A percentile compares a stretch with the other conserved stretches of the same genome.
Conservation (phyloP, 2,797 vertebrate species). For the Anisognathus igniventris region DNA sequence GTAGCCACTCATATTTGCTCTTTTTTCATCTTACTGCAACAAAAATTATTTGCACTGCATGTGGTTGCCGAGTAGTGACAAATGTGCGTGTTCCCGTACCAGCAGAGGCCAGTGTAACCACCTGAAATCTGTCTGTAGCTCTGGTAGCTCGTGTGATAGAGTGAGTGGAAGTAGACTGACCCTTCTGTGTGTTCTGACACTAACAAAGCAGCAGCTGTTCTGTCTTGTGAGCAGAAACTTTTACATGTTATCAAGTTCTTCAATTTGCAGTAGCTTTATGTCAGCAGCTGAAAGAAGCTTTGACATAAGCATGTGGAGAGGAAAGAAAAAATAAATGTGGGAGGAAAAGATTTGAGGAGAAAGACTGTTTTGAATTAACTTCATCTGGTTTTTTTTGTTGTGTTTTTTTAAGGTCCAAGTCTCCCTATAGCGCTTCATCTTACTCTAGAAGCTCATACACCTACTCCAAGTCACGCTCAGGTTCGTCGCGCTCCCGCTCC, state of each 20-base stretch:
- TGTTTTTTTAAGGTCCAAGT: conserved; percentile 86
- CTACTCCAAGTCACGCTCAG: conserved; percentile 89
- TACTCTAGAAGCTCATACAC: conserved; percentile 87
- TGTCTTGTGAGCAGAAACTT: conserved; percentile 32
- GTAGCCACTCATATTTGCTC: conserved; percentile 32
- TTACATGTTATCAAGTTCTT: not conserved
- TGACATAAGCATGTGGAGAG: conserved; percentile 51
- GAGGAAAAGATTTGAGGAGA: not conserved
- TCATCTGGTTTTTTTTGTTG: conserved; percentile 10
- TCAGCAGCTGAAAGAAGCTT: conserved; percentile 50
- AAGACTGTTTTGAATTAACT: conserved; percentile 46
- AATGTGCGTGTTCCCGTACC: not conserved
- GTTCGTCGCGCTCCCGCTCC: conserved; percentile 83
- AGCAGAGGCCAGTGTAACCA: conserved; percentile 66
- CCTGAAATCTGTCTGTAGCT: conserved; percentile 18
- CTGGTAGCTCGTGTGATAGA: not conserved
- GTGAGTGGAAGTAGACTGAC: conserved; percentile 34
- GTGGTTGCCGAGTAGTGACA: not conserved
- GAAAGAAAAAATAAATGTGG: not conserved
- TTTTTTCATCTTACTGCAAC: conserved; percentile 34
- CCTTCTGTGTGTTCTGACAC: conserved; percentile 38
- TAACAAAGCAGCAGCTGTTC: conserved; percentile 58
- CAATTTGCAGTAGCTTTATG: conserved; percentile 44
- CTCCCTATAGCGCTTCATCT: conserved; percentile 85
- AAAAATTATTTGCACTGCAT: conserved; percentile 1